These are phyloP conservation scores for Polyommatus iphigenia DNA, from an alignment of 2,888 invertebrate genomes.

Conservation along the genomic window DNA sequence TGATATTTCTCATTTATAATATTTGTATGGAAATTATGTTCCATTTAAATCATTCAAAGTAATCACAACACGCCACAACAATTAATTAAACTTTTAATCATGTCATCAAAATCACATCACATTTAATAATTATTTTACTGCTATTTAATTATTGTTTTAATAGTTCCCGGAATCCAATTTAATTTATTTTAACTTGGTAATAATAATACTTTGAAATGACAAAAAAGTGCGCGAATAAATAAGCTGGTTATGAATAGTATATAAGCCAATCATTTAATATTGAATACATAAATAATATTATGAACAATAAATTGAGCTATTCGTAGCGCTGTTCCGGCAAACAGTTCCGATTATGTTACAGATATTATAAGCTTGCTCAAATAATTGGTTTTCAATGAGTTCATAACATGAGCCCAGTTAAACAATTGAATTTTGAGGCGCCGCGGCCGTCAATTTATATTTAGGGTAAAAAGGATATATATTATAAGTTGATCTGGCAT, in stretches of 20 bases:
- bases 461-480: no score
- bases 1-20: background rate
- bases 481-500: no score
- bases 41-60: background rate
- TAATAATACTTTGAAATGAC: no score
- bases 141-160: background rate
- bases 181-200: no score
- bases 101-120: background rate
- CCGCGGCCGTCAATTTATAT: no score
- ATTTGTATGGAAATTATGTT: background rate
- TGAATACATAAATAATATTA: background rate
- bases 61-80: background rate
- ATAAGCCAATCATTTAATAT: background rate
- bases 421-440: background rate
- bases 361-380: background rate
- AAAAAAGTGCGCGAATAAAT: background rate
- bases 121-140: background rate
- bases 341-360: background rate
- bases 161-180: background rate
- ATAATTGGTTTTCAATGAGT: constrained; percentile 11
- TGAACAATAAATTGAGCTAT: background rate
- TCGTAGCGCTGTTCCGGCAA: background rate
- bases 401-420: background rate
- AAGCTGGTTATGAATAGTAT: background rate
- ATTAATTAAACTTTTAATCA: background rate